Conservation (phyloP, 2,888 invertebrate genomes). For the Zelleria hepariella region DNA sequence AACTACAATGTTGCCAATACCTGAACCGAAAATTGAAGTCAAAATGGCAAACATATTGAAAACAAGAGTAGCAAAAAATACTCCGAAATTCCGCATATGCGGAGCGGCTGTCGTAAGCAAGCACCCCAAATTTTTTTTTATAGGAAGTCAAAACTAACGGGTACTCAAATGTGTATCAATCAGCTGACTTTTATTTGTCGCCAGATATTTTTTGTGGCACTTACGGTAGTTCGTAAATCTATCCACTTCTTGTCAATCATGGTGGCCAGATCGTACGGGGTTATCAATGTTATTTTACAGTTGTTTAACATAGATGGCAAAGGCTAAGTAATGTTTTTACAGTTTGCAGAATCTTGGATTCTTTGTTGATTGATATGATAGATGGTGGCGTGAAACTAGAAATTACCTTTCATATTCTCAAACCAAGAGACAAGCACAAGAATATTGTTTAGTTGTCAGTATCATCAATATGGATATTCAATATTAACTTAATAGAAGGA, state of each 20-base stretch:
- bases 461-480: too few species aligned
- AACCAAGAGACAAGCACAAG: too few species aligned
- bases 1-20: constrained; percentile 14
- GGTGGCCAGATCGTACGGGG: too few species aligned
- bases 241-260: constrained; percentile 43
- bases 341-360: too few species aligned
- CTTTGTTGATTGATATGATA: too few species aligned
- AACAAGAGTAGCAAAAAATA: constrained; percentile 30
- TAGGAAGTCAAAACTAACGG: background rate
- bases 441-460: too few species aligned
- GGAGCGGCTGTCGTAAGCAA: constrained; percentile 39
- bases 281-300: too few species aligned
- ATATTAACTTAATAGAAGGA: too few species aligned
- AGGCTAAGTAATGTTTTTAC: too few species aligned
- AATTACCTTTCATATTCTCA: too few species aligned
- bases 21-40: constrained; percentile 10
- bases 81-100: constrained; percentile 23
- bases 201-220: constrained; percentile 7
- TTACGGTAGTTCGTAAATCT: constrained; percentile 11
- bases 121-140: background rate
- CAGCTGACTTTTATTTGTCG: constrained; percentile 7
- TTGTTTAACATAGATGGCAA: too few species aligned
- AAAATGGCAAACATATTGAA: constrained; percentile 14
- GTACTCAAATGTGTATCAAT: background rate
- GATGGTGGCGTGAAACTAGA: too few species aligned